phyloP scores from a whole-genome alignment of 2,113 vertebrate genomes.

The Hiodon tergisus region DNA sequence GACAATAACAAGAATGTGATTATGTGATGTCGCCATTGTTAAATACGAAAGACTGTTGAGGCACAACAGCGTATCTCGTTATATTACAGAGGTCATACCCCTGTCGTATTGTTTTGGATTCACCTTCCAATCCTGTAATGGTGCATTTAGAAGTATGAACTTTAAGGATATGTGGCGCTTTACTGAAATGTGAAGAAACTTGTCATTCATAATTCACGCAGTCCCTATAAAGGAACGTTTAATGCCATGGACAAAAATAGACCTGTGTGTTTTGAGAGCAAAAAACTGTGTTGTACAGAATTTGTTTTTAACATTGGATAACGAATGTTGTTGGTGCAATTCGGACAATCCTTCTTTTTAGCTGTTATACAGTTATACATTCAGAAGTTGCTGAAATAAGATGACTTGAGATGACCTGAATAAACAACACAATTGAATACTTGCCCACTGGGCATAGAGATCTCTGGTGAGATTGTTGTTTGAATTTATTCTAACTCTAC shows the following conservation, averaged over 20 bases:
- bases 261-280: constrained; percentile 15
- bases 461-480: too few relatives aligned
- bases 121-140: constrained; percentile 3
- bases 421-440: too few relatives aligned
- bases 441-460: too few relatives aligned
- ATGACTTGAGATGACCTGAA: too few relatives aligned
- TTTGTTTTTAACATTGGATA: background rate
- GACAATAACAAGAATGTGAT: too few relatives aligned
- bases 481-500: too few relatives aligned
- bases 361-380: too few relatives aligned
- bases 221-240: constrained; percentile 29
- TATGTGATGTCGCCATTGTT: too few relatives aligned
- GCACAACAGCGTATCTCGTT: too few relatives aligned
- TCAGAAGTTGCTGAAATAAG: too few relatives aligned
- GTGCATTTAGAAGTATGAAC: constrained; percentile 15
- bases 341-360: background rate
- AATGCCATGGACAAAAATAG: constrained; percentile 35
- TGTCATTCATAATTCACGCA: constrained; percentile 41
- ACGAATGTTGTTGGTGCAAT: background rate
- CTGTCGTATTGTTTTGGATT: background rate
- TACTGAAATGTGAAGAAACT: constrained; percentile 4
- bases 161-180: constrained; percentile 14
- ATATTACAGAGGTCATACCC: background rate
- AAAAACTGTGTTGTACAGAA: background rate
- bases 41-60: too few relatives aligned